phyloP scores from a whole-genome alignment of 2,113 vertebrate genomes.

The Dolichotis patagonum region DNA sequence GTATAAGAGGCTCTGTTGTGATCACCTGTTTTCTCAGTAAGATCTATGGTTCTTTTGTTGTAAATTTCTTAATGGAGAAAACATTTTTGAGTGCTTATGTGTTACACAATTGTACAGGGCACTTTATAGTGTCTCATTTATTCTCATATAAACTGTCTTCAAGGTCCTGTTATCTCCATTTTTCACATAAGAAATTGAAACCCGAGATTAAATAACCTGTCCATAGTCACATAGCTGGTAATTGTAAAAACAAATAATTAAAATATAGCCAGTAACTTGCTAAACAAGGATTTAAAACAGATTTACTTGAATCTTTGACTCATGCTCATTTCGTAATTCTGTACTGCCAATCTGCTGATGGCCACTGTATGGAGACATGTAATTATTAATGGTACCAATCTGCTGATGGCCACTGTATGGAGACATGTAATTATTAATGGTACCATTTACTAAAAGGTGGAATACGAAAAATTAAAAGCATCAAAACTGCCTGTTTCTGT shows the following conservation, averaged over 20 bases:
- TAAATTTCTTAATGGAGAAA: conserved; percentile 32
- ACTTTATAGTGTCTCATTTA: conserved; percentile 34
- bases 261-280: background rate
- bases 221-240: background rate
- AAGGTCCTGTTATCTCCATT: background rate
- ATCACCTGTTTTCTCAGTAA: background rate
- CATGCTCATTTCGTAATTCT: conserved; percentile 5
- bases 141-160: conserved; percentile 36
- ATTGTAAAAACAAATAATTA: background rate
- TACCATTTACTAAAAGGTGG: background rate
- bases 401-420: background rate
- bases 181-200: conserved; percentile 31
- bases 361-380: background rate
- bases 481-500: background rate
- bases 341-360: background rate
- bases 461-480: background rate
- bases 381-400: background rate
- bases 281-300: conserved; percentile 37
- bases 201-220: conserved; percentile 11
- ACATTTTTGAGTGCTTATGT: background rate
- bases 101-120: background rate
- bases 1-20: background rate
- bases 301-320: conserved; percentile 37
- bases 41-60: background rate
- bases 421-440: background rate